Evolutionary conservation across 2,113 vertebrate species (phyloP), one percentile per base, ranked within the genome.

Genomic region (Engraulis encrasicolus): DNA sequence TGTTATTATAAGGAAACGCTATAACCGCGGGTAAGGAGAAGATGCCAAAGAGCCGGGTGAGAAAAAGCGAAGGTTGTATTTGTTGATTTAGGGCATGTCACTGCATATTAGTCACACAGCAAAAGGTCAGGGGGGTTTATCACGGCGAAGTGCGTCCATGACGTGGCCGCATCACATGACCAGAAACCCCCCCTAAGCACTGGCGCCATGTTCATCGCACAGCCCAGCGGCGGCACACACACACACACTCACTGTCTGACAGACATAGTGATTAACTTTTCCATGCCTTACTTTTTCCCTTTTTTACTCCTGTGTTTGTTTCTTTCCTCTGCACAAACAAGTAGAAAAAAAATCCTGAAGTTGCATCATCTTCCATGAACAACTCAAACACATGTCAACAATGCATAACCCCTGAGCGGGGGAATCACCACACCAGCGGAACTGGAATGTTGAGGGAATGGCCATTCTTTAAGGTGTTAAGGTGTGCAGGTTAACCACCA

Each of bases 41-140:
- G 58, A 27, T 66, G n/a, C n/a, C n/a, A n/a, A 11, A 66, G 54
- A 58, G 52, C 6, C 5, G 58, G 58, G 7, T 14, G 58, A 66
- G 23, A 66, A 66, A 31, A 66, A 14, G n/a, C 15, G 11, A 66
- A 66, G 58, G 58, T 66, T 66, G n/a, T 7, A 66, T 66, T 66
- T 66, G 58, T 66, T 66, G 58, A 66, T 66, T 66, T 66, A 66
- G 58, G 58, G 58, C 58, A 66, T 66, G 58, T 66, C 58, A 66
- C 58, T 27, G 58, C 58, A 66, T 66, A 66, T 66, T 66, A 66
- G 58, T 66, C 58, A 66, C 6, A 1, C 58, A 31, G 23, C 58
- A 66, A 66, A 66, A n/a, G 58, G 58, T 66, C 58, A 66, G 58
- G 58, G 23, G 58, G 23, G n/a, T 66, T 66, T 66, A 66, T 66